Evolutionary conservation across 2,113 vertebrate species (phyloP), one percentile per base, ranked within the genome.

Genomic region (Cygnus atratus): DNA sequence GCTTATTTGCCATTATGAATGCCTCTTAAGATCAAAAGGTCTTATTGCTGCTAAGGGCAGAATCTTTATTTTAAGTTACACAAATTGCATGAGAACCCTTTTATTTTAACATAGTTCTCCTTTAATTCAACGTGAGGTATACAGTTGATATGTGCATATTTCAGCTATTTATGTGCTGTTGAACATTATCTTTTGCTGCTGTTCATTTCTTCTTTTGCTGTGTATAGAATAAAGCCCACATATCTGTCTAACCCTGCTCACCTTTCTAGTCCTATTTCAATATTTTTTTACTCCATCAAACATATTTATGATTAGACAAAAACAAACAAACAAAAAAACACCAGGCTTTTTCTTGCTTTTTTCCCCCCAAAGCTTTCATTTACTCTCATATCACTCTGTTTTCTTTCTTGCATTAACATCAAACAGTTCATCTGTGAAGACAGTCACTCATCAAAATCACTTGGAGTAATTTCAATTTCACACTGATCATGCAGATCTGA

Each of bases 381-480:
- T 90, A 20, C 29, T 92, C 22, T 80, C 52, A 13, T 37, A 74
- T 78, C 37, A 63, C 55, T 88, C 88, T 79, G 58, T 77, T 88
- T 88, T 48, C 24, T 93, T 84, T 66, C 72, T 81, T 84, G 54
- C 57, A 72, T 84, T 74, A 83, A 84, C 55, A 93, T 96, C 88
- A 95, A 88, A 90, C 75, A 88, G 63, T 59, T 93, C 16, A 0
- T 71, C 90, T 96, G 92, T 88, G 73, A 92, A 93, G 92, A 92
- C 73, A 78, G 88, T 70, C 66, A 39, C 88, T 95, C 92, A 91
- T 95, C 88, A 95, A 78, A 96, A 95, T 91, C 95, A 91, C 80
- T 93, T 58, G 76, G 65, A 96, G 70, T 90, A 94, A 95, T 96
- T 96, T 94, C 92, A 95, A 91, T 96, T 97, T 94, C 90, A 92